Evolutionary conservation across 2,888 invertebrate species (phyloP).

Genomic region (Acleris cristana): DNA sequence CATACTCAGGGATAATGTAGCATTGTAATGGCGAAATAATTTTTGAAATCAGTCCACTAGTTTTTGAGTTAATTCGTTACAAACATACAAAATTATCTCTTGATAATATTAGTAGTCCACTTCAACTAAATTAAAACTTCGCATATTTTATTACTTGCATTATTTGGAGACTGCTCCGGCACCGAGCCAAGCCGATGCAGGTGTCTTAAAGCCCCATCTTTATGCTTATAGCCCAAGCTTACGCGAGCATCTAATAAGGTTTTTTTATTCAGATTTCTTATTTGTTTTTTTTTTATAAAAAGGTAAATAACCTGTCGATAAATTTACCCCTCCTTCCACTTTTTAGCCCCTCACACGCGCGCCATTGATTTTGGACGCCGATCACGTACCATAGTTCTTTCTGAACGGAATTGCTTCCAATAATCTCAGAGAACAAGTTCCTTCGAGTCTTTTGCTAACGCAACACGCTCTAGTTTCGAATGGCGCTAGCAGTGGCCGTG

Average conservation of each 20-base stretch:
- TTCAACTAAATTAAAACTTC: slow-evolving; percentile 17
- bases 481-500: slow-evolving; percentile 57
- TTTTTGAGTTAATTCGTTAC: no score
- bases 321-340: slow-evolving; percentile 53
- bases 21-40: no score
- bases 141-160: slow-evolving; percentile 20
- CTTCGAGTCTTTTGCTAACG: slow-evolving; percentile 71
- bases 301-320: slow-evolving; percentile 68
- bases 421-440: slow-evolving; percentile 68
- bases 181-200: slow-evolving; percentile 26
- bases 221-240: slow-evolving; percentile 8
- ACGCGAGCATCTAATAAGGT: slow-evolving; percentile 4
- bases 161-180: slow-evolving; percentile 18
- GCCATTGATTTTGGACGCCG: slow-evolving; percentile 55
- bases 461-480: slow-evolving; percentile 71
- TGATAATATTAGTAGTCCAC: background rate
- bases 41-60: no score
- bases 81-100: no score
- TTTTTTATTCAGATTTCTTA: slow-evolving; percentile 21
- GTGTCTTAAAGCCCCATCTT: slow-evolving; percentile 17
- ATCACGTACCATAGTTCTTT: slow-evolving; percentile 80
- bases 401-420: slow-evolving; percentile 80
- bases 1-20: no score
- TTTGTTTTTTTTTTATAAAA: slow-evolving; percentile 48
- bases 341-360: slow-evolving; percentile 55